Evolutionary conservation across 2,888 invertebrate genomes (phyloP).

Genomic region (Drosophila anomelani): DNA sequence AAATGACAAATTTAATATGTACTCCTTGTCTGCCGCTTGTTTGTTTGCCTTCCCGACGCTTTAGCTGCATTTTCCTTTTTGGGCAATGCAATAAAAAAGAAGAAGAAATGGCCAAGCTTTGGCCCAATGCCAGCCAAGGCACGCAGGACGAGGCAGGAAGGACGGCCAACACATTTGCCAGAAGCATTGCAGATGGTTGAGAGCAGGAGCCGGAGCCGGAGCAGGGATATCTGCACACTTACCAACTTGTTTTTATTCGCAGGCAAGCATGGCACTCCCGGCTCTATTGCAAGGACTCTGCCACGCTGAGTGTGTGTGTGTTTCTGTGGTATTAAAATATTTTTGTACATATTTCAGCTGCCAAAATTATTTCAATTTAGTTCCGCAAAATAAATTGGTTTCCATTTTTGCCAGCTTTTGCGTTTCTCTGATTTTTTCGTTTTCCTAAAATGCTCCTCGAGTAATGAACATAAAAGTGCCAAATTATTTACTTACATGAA

Average conservation of each 20-base stretch:
- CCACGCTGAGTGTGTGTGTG: slow-evolving; percentile 37
- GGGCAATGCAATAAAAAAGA: slow-evolving; percentile 38
- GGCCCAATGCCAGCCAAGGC: slow-evolving; percentile 67
- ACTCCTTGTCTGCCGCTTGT: slow-evolving; percentile 57
- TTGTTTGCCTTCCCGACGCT: slow-evolving; percentile 59
- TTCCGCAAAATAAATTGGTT: slow-evolving; percentile 79
- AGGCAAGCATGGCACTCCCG: slow-evolving; percentile 37
- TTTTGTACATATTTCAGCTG: slow-evolving; percentile 73
- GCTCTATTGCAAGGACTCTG: slow-evolving; percentile 31
- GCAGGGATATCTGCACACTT: slow-evolving; percentile 23
- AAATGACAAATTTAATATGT: slow-evolving; percentile 79
- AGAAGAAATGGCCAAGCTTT: slow-evolving; percentile 45
- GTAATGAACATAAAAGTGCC: slow-evolving; percentile 60
- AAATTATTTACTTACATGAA: slow-evolving; percentile 50
- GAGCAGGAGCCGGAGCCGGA: slow-evolving; percentile 8
- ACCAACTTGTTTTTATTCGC: slow-evolving; percentile 62
- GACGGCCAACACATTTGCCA: slow-evolving; percentile 47
- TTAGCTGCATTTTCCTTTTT: slow-evolving; percentile 51
- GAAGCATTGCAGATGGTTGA: slow-evolving; percentile 51
- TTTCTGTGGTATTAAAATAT: slow-evolving; percentile 64
- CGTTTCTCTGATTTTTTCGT: slow-evolving; percentile 22
- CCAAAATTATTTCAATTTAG: slow-evolving; percentile 81
- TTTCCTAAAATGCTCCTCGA: slow-evolving; percentile 34
- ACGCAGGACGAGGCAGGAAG: slow-evolving; percentile 27
- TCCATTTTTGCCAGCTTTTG: slow-evolving; percentile 32